Conservation (phyloP, 2,888 invertebrate species). For the Ophioninae sp. region DNA sequence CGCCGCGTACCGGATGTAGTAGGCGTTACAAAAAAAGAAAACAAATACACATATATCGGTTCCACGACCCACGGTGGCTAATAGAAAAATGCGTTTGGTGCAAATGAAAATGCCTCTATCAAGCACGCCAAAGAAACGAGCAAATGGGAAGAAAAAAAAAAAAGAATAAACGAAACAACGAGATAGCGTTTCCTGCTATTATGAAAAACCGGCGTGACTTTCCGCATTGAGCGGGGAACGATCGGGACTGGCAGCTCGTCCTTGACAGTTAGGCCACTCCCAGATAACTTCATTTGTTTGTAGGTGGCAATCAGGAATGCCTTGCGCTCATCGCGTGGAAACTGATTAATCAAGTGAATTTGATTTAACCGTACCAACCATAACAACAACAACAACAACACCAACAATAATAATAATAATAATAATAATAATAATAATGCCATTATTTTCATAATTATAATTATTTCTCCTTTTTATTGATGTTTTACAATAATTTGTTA, state of each 20-base stretch:
- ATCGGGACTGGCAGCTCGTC: conserved; percentile 49
- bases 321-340: not conserved
- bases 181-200: conserved; percentile 61
- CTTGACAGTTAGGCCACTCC: conserved; percentile 68
- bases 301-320: conserved; percentile 55
- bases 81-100: conserved; percentile 11
- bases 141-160: conserved; percentile 36
- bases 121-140: conserved; percentile 22
- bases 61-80: not conserved
- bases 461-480: too few species aligned
- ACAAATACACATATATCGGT: not conserved
- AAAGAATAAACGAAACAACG: not conserved
- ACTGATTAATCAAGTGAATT: not conserved
- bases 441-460: too few species aligned
- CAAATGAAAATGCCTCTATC: conserved; percentile 5
- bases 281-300: conserved; percentile 58
- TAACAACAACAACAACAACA: not conserved
- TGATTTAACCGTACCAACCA: not conserved
- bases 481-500: too few species aligned
- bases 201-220: conserved; percentile 63
- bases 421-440: too few species aligned
- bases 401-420: not conserved
- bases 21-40: not conserved
- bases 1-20: conserved; percentile 2
- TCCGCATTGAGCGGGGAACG: conserved; percentile 64